Conservation (phyloP, 2,113 vertebrate genomes). For the Egretta garzetta region DNA sequence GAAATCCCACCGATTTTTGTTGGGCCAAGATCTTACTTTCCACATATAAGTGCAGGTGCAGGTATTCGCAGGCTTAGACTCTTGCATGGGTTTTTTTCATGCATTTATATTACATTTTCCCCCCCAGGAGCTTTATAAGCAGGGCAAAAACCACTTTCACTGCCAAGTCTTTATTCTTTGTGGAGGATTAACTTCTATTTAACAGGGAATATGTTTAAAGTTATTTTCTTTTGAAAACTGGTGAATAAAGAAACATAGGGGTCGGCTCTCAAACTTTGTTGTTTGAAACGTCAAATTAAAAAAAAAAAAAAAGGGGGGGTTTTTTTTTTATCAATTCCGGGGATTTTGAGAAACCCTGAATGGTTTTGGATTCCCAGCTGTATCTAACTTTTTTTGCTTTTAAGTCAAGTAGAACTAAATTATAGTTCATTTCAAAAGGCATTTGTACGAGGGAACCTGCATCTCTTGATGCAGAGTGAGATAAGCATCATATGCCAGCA, state of each 20-base stretch:
- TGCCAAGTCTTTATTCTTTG: slow-evolving; percentile 4
- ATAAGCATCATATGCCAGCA: neutral
- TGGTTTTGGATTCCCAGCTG: neutral
- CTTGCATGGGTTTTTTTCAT: neutral
- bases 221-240: neutral
- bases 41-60: neutral
- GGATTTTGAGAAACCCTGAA: neutral
- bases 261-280: neutral
- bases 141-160: neutral
- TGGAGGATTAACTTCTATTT: neutral
- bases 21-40: neutral
- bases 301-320: fast-evolving
- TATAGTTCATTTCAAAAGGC: neutral
- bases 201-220: neutral
- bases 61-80: neutral
- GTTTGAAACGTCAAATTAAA: neutral
- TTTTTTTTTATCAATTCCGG: neutral
- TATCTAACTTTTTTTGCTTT: neutral
- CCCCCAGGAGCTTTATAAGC: neutral
- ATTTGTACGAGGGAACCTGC: neutral
- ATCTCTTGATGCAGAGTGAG: neutral
- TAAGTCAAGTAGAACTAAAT: neutral
- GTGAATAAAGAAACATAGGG: neutral
- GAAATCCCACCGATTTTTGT: neutral
- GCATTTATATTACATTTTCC: neutral